These are phyloP conservation scores for Myripristis murdjan DNA, from an alignment of 2,797 vertebrate species.

Conservation along the genomic window DNA sequence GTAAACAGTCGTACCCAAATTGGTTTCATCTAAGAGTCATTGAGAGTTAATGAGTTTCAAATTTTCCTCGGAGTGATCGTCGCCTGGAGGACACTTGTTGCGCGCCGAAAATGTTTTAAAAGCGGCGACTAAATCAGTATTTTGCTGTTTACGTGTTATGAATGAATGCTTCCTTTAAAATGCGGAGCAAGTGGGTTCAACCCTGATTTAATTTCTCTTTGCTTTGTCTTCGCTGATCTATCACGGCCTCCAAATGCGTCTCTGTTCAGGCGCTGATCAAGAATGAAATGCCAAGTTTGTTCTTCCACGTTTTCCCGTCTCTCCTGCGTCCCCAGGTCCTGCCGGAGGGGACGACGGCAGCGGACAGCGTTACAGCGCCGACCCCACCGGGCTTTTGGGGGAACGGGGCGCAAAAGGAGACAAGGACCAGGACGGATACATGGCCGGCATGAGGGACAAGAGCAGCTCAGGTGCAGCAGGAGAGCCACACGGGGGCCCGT, in stretches of 20 bases:
- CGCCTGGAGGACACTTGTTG: neutral
- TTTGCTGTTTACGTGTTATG: too few species aligned
- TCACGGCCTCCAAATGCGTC: too few species aligned
- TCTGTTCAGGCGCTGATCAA: too few species aligned
- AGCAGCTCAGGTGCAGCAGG: conserved; percentile 88
- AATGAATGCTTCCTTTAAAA: too few species aligned
- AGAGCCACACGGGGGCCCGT: too few species aligned
- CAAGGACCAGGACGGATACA: conserved; percentile 92
- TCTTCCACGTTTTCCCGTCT: too few species aligned
- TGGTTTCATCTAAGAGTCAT: neutral
- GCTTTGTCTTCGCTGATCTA: too few species aligned
- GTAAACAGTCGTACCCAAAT: too few species aligned
- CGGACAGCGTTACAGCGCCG: conserved; percentile 96
- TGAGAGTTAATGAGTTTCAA: neutral
- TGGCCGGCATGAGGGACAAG: conserved; percentile 93
- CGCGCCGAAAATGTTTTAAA: neutral
- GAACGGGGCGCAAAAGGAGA: conserved; percentile 89
- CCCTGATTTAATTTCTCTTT: too few species aligned
- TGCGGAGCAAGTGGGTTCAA: too few species aligned
- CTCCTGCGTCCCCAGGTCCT: conserved; percentile 50
- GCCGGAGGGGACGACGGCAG: conserved; percentile 89
- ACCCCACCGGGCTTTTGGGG: conserved; percentile 91
- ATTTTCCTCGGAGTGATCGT: neutral
- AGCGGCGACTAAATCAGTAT: neutral
- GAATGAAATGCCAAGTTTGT: too few species aligned